These are phyloP conservation scores for Epinotia bilunana DNA, from an alignment of 2,888 invertebrate genomes.

Conservation along the genomic window DNA sequence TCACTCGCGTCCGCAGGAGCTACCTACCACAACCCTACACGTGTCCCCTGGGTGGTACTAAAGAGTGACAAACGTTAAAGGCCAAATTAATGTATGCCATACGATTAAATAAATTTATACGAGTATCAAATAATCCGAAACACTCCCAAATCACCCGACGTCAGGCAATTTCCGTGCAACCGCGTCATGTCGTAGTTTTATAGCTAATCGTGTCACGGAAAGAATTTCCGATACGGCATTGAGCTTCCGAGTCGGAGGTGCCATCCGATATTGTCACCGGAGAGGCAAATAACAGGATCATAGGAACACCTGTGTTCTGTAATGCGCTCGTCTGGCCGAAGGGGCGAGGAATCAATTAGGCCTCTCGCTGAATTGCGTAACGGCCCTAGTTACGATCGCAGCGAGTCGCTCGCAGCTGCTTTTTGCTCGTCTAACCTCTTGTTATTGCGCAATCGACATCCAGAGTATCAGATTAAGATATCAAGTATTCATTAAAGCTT, in stretches of 20 bases:
- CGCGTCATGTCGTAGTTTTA: constrained; percentile 70
- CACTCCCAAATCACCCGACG: constrained; percentile 65
- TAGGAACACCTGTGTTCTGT: constrained; percentile 80
- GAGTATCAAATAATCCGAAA: constrained; percentile 31
- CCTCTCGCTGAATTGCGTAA: constrained; percentile 80
- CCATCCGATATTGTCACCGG: constrained; percentile 66
- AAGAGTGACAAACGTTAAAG: too few species aligned
- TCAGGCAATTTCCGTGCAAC: constrained; percentile 75
- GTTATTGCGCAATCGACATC: constrained; percentile 81
- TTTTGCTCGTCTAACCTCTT: constrained; percentile 81
- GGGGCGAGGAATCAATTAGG: constrained; percentile 84
- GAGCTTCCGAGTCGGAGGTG: constrained; percentile 66
- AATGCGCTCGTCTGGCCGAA: constrained; percentile 81
- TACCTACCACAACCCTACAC: too few species aligned
- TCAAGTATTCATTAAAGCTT: constrained; percentile 71
- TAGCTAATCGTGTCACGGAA: constrained; percentile 75
- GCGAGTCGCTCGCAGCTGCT: constrained; percentile 79
- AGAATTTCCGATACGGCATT: constrained; percentile 76
- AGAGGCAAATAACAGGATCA: constrained; percentile 75
- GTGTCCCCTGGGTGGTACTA: too few species aligned
- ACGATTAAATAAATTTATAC: too few species aligned
- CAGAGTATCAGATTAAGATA: constrained; percentile 77
- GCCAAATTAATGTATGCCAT: too few species aligned
- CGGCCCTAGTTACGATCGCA: constrained; percentile 80
- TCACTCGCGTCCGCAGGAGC: too few species aligned